Conservation (phyloP, 37 sponge, comb jelly and placozoan genomes). For the Theonella swinhoei region DNA sequence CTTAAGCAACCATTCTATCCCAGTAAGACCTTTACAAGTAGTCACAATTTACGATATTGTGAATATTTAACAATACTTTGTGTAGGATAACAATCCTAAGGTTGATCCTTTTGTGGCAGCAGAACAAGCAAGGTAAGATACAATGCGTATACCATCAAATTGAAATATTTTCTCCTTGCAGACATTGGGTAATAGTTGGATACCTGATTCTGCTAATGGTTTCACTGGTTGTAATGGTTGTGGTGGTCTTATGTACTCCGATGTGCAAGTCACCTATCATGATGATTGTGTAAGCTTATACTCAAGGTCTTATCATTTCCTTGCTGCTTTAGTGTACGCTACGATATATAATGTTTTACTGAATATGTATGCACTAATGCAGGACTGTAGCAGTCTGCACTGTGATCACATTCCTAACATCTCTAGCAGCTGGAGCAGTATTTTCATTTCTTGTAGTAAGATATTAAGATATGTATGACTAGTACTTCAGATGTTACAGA, state of each 20-base stretch:
- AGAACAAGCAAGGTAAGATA: constrained; percentile 2
- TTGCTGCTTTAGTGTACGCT: too few species aligned
- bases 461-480: not conserved
- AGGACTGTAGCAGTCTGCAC: not conserved
- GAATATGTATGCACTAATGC: not conserved
- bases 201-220: not conserved
- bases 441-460: not conserved
- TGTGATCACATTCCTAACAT: not conserved
- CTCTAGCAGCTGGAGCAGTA: not conserved
- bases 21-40: too few species aligned
- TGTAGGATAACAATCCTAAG: not conserved
- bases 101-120: not conserved
- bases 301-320: too few species aligned
- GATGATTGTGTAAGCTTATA: not conserved
- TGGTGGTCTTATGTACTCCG: not conserved
- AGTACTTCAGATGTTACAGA: too few species aligned
- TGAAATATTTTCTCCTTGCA: too few species aligned
- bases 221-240: not conserved
- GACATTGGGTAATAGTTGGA: not conserved
- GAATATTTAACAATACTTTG: too few species aligned
- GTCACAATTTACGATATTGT: too few species aligned
- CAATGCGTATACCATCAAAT: not conserved
- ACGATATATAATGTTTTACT: too few species aligned
- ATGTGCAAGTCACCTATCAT: not conserved
- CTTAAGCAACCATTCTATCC: not conserved